Evolutionary conservation across 2,797 vertebrate species (phyloP).

Genomic region (Gymnopithys bicolor): DNA sequence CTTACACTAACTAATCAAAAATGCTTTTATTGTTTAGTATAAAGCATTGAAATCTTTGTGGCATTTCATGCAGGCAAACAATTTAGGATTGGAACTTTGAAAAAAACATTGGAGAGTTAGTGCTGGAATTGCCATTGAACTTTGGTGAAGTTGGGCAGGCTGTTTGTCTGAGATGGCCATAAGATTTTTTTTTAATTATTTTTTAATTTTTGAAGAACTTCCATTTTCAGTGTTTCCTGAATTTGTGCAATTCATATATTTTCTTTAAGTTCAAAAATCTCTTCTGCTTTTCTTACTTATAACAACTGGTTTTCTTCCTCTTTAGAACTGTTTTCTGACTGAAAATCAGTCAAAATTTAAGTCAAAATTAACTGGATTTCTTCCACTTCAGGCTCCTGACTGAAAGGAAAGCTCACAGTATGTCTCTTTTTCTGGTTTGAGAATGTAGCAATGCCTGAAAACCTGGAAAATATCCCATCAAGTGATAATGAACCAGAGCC

Average conservation of each 20-base stretch:
- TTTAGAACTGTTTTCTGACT: neutral
- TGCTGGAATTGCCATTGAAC: neutral
- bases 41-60: neutral
- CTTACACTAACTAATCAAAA: neutral
- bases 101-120: neutral
- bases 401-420: neutral
- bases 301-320: neutral
- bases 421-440: neutral
- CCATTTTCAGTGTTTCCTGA: neutral
- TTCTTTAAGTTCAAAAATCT: neutral
- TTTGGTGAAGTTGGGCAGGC: neutral
- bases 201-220: neutral
- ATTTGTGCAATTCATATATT: neutral
- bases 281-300: neutral
- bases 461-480: conserved; percentile 9
- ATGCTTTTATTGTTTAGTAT: neutral
- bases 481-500: conserved; percentile 14
- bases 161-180: neutral
- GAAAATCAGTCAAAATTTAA: neutral
- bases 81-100: neutral
- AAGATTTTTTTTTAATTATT: neutral
- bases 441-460: neutral
- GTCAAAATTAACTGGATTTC: neutral
- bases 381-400: neutral
- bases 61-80: neutral